phyloP scores from a whole-genome alignment of 2,888 invertebrate species.

The Pterobdella sp. region DNA sequence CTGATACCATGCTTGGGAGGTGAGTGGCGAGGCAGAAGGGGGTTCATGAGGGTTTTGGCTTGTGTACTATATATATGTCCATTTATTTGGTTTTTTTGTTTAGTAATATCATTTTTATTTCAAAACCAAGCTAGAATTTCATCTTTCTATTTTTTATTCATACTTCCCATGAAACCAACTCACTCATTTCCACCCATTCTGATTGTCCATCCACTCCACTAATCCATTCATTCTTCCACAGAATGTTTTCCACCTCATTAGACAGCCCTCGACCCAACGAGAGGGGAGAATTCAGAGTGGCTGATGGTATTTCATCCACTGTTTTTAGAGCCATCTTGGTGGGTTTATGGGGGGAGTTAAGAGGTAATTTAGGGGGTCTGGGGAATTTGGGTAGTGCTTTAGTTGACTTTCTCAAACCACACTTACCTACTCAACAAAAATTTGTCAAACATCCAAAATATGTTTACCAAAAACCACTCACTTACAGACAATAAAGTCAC shows the following conservation, averaged over 20 bases:
- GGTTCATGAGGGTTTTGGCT: too few relatives aligned
- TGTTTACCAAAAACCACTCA: too few relatives aligned
- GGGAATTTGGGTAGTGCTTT: background rate
- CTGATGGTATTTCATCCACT: conserved; percentile 88
- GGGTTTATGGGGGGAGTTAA: conserved; percentile 37
- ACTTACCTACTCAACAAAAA: background rate
- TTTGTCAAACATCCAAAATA: background rate
- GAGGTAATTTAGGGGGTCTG: too few relatives aligned
- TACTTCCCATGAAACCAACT: too few relatives aligned
- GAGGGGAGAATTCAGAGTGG: conserved; percentile 90
- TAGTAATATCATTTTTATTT: too few relatives aligned
- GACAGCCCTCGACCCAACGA: conserved; percentile 84
- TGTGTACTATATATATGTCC: too few relatives aligned
- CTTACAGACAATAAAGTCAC: background rate
- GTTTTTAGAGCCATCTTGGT: conserved; percentile 84
- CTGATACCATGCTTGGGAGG: conserved; percentile 95
- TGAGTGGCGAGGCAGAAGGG: too few relatives aligned
- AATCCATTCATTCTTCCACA: conserved; percentile 47
- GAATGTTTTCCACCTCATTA: conserved; percentile 87
- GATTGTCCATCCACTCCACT: background rate
- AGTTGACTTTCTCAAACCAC: background rate
- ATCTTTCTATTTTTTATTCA: too few relatives aligned
- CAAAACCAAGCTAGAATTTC: too few relatives aligned
- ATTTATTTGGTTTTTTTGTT: too few relatives aligned
- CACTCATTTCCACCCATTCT: background rate